These are phyloP conservation scores for Julus scanicus DNA, from an alignment of 2,888 invertebrate genomes.

Conservation along the genomic window DNA sequence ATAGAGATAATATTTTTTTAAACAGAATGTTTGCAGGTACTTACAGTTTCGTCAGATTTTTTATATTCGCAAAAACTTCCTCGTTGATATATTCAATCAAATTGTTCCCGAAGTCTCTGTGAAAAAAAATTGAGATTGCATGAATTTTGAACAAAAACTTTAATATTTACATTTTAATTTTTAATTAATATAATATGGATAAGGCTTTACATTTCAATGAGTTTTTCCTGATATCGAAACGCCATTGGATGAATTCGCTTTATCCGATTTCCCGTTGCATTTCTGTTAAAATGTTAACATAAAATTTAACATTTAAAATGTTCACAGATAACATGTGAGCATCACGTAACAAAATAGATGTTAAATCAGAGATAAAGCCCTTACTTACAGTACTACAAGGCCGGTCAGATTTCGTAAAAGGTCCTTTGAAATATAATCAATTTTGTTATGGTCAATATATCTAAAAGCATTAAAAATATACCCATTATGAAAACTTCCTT, in stretches of 20 bases:
- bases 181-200: not conserved
- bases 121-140: not conserved
- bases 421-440: not conserved
- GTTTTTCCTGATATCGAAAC: not conserved
- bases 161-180: not conserved
- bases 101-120: conserved; percentile 49
- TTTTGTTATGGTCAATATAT: not conserved
- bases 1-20: too few relatives aligned
- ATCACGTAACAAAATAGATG: not conserved
- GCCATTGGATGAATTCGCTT: not conserved
- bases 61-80: conserved; percentile 67
- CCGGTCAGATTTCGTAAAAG: not conserved
- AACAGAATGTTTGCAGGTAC: not conserved
- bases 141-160: not conserved
- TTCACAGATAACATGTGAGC: too few relatives aligned
- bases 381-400: not conserved
- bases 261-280: not conserved
- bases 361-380: not conserved
- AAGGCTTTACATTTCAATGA: not conserved
- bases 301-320: too few relatives aligned
- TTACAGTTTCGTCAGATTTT: conserved; percentile 70
- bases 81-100: conserved; percentile 66
- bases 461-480: not conserved
- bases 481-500: not conserved
- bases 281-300: not conserved